Base-by-base conservation (phyloP, 2,888 invertebrate species). In the Hipparchia sbordonii region DNA sequence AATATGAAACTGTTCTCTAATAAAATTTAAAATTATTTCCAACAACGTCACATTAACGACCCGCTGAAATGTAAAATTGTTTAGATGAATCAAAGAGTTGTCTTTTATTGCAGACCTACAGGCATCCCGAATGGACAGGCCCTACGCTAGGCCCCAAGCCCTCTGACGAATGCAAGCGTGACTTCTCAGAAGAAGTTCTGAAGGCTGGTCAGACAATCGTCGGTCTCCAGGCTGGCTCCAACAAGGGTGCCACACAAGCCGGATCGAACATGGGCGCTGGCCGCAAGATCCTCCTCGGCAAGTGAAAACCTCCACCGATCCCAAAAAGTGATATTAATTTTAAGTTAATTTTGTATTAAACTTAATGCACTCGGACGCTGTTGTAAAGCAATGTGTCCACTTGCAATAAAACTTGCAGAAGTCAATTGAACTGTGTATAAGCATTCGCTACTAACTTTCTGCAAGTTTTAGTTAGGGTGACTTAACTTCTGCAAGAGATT, bases 61-160 rank as follows among this genome's bases (percentile, higher is more conserved):
- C 10, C 10, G 4, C 52, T 4, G 5, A 51, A 0, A 10, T 5
- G 6, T 6, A 13, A 13, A 13, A 59, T 59, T 59, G 33, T 8
- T 62, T 13, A 48, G 8, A 13, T 46, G n/a, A 63, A 10, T 51
- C 23, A 51, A 52, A 10, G 52, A 3, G 6, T 65, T 12, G 6
- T 74, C 68, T 78, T 85, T 83, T 74, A 82, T 82, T 79, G 46
- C 89, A 97, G 97, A 96, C 97, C 71, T 98, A 97, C 95, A 96
- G 95, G 89, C 97, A 98, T 89, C 88, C 96, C 6, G 97, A 97
- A 85, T 98, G 96, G 96, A 95, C 90, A 74, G 98, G 98, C 87
- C 98, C 99, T 74, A 96, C 95, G 89, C 95, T 99, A 74, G 99
- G 99, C 87, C 99, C 99, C 85, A 98, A 98, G 92, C 98, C 99